Base-by-base conservation (phyloP, 2,113 vertebrate species). In the Camelus bactrianus region DNA sequence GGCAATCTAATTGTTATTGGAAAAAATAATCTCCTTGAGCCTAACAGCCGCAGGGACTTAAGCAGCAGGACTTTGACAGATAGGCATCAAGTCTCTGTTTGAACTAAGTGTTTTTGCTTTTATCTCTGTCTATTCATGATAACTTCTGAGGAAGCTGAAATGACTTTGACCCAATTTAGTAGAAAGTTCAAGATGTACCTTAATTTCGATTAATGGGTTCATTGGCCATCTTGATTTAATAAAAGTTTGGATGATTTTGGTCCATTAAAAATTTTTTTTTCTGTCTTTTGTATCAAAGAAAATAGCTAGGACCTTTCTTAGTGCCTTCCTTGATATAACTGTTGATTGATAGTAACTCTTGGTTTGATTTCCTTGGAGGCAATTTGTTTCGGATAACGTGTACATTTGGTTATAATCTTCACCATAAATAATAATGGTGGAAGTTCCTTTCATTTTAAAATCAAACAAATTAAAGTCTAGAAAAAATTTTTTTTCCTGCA, bases 31-130 rank as follows among this genome's bases (percentile, higher is more conserved):
- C 76, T 67, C 83, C 80, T 88, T 86, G 75, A 84, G 32, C 30
- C 52, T 24, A 80, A 70, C 20, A 97, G 62, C 48, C 20, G 2
- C 24, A 10, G 81, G 93, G 84, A 93, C 73, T 83, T 32, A 93
- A 70, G 65, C 60, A 96, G 72, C 54, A 75, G 54, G 81, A 52
- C 70, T 83, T 67, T 62, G 72, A 94, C 70, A 97, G 69, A 95
- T 26, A 76, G 35, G 14, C 26, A 62, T 86, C 38, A 42, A 91
- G 54, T 52, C 28, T 88, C 48, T 69, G 54, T 90, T 81, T 90
- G 88, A 96, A 96, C 62, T 60, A 46, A 95, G 2, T 94, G 52
- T 76, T 93, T 85, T 83, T 58, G 70, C 64, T 94, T 94, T 97
- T 93, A 84, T 92, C 65, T 95, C 79, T 86, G 52, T 96, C 58